phyloP scores from a whole-genome alignment of 2,113 vertebrate species.

The Gorsachius goisagi region DNA sequence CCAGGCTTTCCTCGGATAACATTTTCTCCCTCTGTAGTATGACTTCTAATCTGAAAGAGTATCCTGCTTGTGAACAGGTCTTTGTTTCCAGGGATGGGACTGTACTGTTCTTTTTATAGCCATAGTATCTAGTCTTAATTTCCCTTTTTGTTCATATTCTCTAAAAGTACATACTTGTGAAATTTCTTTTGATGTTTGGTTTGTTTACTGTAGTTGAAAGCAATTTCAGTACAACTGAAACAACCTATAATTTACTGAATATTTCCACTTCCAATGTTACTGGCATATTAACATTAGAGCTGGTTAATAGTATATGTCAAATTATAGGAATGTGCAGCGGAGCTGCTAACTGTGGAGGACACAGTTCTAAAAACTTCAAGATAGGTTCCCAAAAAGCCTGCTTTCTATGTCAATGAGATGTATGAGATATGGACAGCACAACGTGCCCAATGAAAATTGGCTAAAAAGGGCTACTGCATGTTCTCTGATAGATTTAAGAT shows the following conservation, averaged over 20 bases:
- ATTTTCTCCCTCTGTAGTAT: neutral
- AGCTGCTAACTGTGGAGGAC: neutral
- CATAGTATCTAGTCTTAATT: neutral
- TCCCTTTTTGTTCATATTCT: neutral
- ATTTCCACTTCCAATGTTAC: neutral
- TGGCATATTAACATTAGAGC: neutral
- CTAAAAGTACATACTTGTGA: neutral
- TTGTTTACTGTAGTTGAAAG: neutral
- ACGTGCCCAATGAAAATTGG: neutral
- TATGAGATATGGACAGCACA: neutral
- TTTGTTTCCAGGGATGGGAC: neutral
- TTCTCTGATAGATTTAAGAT: neutral
- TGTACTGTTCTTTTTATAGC: neutral
- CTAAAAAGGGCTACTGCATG: neutral
- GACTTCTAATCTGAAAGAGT: neutral
- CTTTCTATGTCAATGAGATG: neutral
- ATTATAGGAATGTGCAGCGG: neutral
- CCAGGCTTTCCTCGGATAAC: neutral
- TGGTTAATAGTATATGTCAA: neutral
- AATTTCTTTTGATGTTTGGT: neutral
- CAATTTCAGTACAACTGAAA: neutral
- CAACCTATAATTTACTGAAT: neutral
- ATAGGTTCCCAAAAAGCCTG: neutral
- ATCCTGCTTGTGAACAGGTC: neutral
- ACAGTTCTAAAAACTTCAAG: neutral